Percentiles rank a stretch among this genome's conserved stretches.
Evolutionary conservation across 2,797 vertebrate genomes (phyloP).

Genomic region (Tragopan temminckii): DNA sequence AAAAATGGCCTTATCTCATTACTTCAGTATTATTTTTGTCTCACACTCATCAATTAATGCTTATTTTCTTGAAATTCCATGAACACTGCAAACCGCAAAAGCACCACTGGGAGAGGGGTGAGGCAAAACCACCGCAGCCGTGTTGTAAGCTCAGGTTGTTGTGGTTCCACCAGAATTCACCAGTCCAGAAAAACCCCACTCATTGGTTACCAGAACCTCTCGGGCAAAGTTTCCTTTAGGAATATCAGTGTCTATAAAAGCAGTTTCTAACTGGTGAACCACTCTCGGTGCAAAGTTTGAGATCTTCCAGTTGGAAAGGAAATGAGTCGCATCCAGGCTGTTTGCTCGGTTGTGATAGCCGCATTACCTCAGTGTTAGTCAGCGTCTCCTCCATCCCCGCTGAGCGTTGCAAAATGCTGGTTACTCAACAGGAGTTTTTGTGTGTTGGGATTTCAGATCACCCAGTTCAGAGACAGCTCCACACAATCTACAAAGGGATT

Average conservation of each 20-base stretch:
- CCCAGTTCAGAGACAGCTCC: slow-evolving; percentile 13
- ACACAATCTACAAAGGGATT: slow-evolving; percentile 8
- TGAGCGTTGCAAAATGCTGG: not conserved
- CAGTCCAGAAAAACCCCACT: not conserved
- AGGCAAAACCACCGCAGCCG: fast-evolving
- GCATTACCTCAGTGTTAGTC: not conserved
- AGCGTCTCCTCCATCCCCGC: not conserved
- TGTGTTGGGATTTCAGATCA: not conserved
- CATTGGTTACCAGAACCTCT: fast-evolving
- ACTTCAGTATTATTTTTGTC: not conserved
- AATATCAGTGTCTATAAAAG: not conserved
- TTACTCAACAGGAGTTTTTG: not conserved
- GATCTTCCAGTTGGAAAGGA: not conserved
- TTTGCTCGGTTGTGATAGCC: not conserved
- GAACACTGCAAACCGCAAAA: not conserved
- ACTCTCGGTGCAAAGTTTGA: not conserved
- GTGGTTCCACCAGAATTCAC: not conserved
- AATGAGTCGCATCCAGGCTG: not conserved
- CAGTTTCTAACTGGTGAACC: not conserved
- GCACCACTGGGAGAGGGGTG: not conserved
- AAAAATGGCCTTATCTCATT: not conserved
- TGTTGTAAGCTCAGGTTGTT: not conserved
- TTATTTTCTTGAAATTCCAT: not conserved
- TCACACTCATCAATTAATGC: not conserved
- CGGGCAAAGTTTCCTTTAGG: not conserved